Conservation (phyloP, 1,140 invertebrate genomes). For the Pseudomyrmex pallidus region DNA sequence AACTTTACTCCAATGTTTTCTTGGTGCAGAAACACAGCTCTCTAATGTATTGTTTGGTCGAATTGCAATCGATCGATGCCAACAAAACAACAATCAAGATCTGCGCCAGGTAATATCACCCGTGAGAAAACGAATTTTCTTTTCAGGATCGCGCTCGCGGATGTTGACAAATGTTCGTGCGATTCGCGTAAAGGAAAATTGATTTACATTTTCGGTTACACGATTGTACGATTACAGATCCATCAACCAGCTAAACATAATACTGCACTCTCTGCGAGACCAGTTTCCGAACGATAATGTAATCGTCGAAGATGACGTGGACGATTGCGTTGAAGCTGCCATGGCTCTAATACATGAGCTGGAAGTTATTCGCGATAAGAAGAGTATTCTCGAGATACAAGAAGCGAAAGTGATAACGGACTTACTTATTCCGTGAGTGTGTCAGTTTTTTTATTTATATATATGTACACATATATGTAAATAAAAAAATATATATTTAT, state of each 20-base stretch:
- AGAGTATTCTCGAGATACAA: conserved; percentile 69
- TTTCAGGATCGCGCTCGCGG: neutral
- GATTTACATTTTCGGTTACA: conserved; percentile 13
- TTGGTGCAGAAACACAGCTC: conserved; percentile 64
- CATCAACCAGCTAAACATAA: conserved; percentile 73
- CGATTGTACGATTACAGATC: conserved; percentile 66
- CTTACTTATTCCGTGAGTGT: conserved; percentile 76
- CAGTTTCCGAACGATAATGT: conserved; percentile 69
- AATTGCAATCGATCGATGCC: conserved; percentile 67
- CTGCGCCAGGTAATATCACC: conserved; percentile 73
- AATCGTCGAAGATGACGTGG: conserved; percentile 66
- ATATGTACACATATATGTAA: no score
- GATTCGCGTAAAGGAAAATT: neutral
- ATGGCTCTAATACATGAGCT: conserved; percentile 75
- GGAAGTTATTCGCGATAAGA: conserved; percentile 72
- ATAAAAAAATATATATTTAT: no score
- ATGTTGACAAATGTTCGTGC: neutral
- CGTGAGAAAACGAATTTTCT: neutral
- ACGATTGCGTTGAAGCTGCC: conserved; percentile 65
- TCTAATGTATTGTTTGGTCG: conserved; percentile 75
- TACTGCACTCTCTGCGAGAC: conserved; percentile 70
- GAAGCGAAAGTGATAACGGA: conserved; percentile 78
- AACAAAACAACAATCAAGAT: conserved; percentile 67
- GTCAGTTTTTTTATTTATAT: neutral
- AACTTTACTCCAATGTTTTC: conserved; percentile 67